Evolutionary conservation across 2,113 vertebrate species (phyloP).

Genomic region (Muntiacus reevesi): DNA sequence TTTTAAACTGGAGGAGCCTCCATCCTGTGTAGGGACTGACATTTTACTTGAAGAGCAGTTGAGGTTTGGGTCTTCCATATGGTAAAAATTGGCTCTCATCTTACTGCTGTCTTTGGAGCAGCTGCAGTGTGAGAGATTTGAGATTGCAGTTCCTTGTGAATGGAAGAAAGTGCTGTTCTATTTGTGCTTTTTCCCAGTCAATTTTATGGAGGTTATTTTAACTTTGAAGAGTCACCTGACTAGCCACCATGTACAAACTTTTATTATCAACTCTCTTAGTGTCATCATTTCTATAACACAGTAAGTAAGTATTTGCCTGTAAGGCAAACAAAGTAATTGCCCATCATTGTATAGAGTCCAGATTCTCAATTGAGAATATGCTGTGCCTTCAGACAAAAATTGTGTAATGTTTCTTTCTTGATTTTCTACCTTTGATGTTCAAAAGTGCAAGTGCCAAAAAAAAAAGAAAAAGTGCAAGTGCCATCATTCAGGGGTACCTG

Average conservation of each 20-base stretch:
- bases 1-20: neutral
- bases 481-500: neutral
- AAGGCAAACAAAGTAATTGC: neutral
- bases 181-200: neutral
- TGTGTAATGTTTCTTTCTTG: neutral
- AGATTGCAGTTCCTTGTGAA: neutral
- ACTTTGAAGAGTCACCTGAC: neutral
- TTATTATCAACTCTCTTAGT: neutral
- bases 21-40: neutral
- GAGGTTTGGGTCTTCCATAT: neutral
- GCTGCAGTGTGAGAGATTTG: neutral
- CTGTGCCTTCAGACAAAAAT: neutral
- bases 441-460: neutral
- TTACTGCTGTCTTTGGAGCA: neutral
- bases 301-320: constrained; percentile 7
- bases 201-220: constrained; percentile 16
- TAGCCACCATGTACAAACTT: neutral
- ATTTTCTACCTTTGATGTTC: constrained; percentile 17
- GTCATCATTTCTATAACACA: neutral
- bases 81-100: constrained; percentile 20
- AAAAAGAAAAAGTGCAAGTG: neutral
- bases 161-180: neutral
- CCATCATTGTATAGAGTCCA: neutral
- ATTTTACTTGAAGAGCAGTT: neutral
- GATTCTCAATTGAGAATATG: constrained; percentile 18